These are phyloP conservation scores for Odontomachus brunneus DNA, from an alignment of 1,140 invertebrate species.

Conservation along the genomic window DNA sequence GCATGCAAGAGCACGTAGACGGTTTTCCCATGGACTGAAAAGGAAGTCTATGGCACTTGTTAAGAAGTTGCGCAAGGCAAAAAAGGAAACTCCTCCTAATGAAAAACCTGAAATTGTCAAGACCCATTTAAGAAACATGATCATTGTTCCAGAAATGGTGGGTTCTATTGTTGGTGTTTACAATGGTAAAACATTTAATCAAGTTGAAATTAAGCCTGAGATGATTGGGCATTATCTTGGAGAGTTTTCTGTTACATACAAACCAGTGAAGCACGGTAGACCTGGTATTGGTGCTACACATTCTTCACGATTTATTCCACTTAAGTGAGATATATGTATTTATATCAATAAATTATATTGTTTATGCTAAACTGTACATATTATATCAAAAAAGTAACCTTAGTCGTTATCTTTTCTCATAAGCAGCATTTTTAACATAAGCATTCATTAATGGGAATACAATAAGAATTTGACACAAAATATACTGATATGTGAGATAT, in stretches of 20 bases:
- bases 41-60: conserved; percentile 98
- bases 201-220: conserved; percentile 99
- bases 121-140: conserved; percentile 99
- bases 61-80: conserved; percentile 96
- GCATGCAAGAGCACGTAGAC: conserved; percentile 95
- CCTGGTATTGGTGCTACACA: conserved; percentile 99
- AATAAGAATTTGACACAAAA: too few species aligned
- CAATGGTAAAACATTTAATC: conserved; percentile 99
- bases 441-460: too few species aligned
- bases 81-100: conserved; percentile 98
- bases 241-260: conserved; percentile 99
- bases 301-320: conserved; percentile 99
- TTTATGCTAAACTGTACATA: too few species aligned
- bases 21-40: conserved; percentile 97
- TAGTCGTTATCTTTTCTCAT: neutral
- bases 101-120: conserved; percentile 99
- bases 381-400: neutral
- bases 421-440: too few species aligned
- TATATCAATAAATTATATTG: conserved; percentile 68
- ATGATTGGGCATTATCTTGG: conserved; percentile 99
- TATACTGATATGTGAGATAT: too few species aligned
- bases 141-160: conserved; percentile 99
- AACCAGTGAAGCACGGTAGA: conserved; percentile 99
- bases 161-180: conserved; percentile 99
- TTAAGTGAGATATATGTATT: conserved; percentile 92